Conservation (phyloP, 2,888 invertebrate genomes). For the Ormyrus labotus region DNA sequence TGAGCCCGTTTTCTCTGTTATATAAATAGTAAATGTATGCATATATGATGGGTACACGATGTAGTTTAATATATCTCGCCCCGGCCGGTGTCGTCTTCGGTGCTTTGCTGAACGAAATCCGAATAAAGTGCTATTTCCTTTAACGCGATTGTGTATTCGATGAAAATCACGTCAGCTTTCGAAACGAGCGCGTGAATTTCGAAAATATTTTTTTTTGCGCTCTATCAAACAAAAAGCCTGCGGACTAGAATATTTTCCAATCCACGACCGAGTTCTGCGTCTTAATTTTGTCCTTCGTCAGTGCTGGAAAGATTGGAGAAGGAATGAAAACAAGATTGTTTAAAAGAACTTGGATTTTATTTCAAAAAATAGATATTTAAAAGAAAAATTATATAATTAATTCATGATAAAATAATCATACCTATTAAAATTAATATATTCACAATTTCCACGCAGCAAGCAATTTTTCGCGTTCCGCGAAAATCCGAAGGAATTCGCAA, state of each 20-base stretch:
- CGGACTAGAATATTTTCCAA: constrained; percentile 6
- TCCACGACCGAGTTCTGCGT: background rate
- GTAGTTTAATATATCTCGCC: constrained; percentile 50
- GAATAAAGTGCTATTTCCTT: constrained; percentile 49
- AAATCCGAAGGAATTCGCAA: constrained; percentile 23
- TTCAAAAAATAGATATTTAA: too few relatives aligned
- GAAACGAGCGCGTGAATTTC: constrained; percentile 12
- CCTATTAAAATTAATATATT: too few relatives aligned
- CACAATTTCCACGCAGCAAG: too few relatives aligned
- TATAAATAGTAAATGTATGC: constrained; percentile 53
- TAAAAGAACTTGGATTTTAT: too few relatives aligned
- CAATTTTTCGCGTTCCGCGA: background rate
- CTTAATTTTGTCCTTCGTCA: too few relatives aligned
- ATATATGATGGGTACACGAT: constrained; percentile 32
- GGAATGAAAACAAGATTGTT: too few relatives aligned
- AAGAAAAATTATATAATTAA: too few relatives aligned
- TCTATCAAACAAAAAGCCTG: constrained; percentile 4
- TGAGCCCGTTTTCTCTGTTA: constrained; percentile 42
- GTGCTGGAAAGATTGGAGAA: too few relatives aligned
- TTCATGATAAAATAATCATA: too few relatives aligned
- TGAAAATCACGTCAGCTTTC: constrained; percentile 54
- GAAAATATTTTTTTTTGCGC: constrained; percentile 40
- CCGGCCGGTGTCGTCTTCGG: constrained; percentile 54
- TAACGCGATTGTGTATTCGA: constrained; percentile 52
- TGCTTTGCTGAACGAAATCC: constrained; percentile 51